These are phyloP conservation scores for Tragelaphus scriptus DNA, from an alignment of 2,113 vertebrate species.

Conservation along the genomic window DNA sequence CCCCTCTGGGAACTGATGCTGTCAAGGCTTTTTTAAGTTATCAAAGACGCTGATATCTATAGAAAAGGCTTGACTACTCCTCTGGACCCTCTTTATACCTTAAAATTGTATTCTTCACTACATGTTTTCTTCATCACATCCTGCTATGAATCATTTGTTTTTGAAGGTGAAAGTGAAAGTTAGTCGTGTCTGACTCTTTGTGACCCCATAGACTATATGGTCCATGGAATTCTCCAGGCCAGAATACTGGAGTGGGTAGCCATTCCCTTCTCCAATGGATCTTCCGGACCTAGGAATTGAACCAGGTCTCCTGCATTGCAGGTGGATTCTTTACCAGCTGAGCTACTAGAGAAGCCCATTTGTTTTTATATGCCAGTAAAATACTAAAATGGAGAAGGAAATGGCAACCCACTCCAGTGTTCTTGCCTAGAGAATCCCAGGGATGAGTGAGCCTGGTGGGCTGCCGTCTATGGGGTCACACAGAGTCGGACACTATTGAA, in stretches of 20 bases:
- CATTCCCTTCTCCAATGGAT: background rate
- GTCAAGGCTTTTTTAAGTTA: background rate
- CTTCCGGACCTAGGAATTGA: background rate
- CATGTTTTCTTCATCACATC: background rate
- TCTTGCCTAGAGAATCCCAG: no score
- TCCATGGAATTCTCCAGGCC: background rate
- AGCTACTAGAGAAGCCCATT: background rate
- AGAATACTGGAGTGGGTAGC: background rate
- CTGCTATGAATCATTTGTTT: background rate
- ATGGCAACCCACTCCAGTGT: no score
- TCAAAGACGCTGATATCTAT: background rate
- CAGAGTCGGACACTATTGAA: no score
- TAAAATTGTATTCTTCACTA: constrained; percentile 15
- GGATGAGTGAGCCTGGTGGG: no score
- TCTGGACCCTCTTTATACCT: constrained; percentile 11
- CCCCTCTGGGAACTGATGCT: background rate
- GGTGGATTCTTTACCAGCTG: background rate
- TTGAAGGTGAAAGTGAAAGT: background rate
- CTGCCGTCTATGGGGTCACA: no score
- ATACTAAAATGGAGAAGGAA: background rate
- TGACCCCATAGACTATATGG: background rate
- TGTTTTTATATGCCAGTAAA: background rate
- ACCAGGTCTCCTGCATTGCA: background rate
- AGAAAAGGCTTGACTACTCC: background rate
- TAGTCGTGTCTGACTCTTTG: background rate